A percentile compares a stretch with the other conserved stretches of the same genome.
phyloP scores from a whole-genome alignment of 35 echinoderm and acorn worm genomes.

The Holothuria glaberrima region DNA sequence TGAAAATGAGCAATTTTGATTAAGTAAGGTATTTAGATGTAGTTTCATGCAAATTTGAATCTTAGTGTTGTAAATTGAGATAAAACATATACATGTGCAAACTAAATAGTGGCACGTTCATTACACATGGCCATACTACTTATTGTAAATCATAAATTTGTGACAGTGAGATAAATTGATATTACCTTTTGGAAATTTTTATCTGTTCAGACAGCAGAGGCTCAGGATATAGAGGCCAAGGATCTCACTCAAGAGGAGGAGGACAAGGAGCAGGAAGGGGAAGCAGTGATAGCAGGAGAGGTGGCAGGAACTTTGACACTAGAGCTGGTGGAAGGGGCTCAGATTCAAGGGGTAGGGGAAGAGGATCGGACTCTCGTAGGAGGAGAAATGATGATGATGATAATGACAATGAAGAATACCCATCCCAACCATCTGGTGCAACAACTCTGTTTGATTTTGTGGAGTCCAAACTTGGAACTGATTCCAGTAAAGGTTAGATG shows the following conservation, averaged over 20 bases:
- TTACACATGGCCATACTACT: too few species aligned
- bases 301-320: slow-evolving; percentile 19
- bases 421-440: slow-evolving; percentile 74
- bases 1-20: too few species aligned
- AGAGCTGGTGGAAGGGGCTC: not conserved
- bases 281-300: slow-evolving; percentile 8
- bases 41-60: too few species aligned
- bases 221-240: not conserved
- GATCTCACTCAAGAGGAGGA: not conserved
- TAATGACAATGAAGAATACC: slow-evolving; percentile 70
- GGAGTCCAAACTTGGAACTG: slow-evolving; percentile 84
- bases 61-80: too few species aligned
- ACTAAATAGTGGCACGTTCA: too few species aligned
- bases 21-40: too few species aligned
- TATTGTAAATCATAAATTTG: not conserved
- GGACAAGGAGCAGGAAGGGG: not conserved
- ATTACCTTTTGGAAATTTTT: not conserved
- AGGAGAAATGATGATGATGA: slow-evolving; percentile 56
- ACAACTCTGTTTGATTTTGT: slow-evolving; percentile 95
- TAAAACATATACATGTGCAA: too few species aligned
- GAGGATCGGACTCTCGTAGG: slow-evolving; percentile 11
- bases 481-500: slow-evolving; percentile 39
- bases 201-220: slow-evolving; percentile 7
- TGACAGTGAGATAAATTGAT: not conserved
- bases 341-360: slow-evolving; percentile 18